phyloP scores from a whole-genome alignment of 2,888 invertebrate species.

The Scaeva pyrastri region DNA sequence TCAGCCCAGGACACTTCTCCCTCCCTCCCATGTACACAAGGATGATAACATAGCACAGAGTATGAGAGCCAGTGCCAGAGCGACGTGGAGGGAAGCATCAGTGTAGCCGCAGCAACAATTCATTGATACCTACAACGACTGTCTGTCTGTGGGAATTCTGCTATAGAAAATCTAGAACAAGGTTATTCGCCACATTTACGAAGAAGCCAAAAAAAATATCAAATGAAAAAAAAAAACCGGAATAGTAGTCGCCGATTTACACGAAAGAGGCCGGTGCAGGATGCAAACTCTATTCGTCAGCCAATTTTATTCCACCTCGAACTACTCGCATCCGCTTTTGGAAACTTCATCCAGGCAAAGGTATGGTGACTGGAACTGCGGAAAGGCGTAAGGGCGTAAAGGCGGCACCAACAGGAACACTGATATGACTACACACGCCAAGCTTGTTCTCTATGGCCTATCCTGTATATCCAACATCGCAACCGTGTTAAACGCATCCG shows the following conservation, averaged over 20 bases:
- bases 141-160: slow-evolving; percentile 68
- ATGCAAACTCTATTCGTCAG: slow-evolving; percentile 43
- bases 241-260: slow-evolving; percentile 52
- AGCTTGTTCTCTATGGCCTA: slow-evolving; percentile 38
- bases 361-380: not conserved
- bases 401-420: slow-evolving; percentile 8
- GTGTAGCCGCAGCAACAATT: slow-evolving; percentile 64
- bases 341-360: not conserved
- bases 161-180: slow-evolving; percentile 69
- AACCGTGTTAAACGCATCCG: slow-evolving; percentile 66
- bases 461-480: slow-evolving; percentile 8
- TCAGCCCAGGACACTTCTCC: not conserved
- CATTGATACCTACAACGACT: slow-evolving; percentile 59
- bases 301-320: slow-evolving; percentile 36
- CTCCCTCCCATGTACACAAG: slow-evolving; percentile 13
- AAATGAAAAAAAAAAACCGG: slow-evolving; percentile 15
- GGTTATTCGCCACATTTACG: slow-evolving; percentile 58
- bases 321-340: not conserved
- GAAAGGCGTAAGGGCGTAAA: not conserved
- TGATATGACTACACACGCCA: slow-evolving; percentile 4
- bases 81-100: slow-evolving; percentile 8
- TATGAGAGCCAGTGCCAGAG: not conserved
- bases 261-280: slow-evolving; percentile 54
- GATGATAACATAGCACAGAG: slow-evolving; percentile 8
- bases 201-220: slow-evolving; percentile 37